Conservation (phyloP, 2,797 vertebrate species). For the Enteromius radiatus region DNA sequence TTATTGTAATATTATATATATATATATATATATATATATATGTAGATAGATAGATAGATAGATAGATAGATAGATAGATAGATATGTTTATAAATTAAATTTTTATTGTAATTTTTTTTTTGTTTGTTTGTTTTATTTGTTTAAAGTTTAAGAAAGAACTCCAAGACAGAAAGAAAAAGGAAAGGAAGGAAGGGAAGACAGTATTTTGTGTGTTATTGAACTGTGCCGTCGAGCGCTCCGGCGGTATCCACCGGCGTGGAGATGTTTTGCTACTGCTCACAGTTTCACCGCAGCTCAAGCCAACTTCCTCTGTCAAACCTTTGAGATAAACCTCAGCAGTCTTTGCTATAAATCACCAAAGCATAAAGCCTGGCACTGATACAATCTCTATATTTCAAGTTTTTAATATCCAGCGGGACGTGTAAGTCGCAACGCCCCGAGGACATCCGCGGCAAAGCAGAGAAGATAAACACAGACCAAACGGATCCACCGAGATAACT, state of each 20-base stretch:
- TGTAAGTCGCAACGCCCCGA: constrained; percentile 35
- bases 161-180: not conserved
- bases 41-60: no score
- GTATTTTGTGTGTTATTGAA: not conserved
- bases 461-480: constrained; percentile 44
- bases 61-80: no score
- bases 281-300: not conserved
- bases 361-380: constrained; percentile 35
- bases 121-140: no score
- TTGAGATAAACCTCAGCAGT: constrained; percentile 20
- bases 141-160: not conserved
- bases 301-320: constrained; percentile 36
- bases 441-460: constrained; percentile 22
- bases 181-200: not conserved
- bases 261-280: constrained; percentile 29
- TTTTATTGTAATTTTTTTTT: no score
- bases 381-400: constrained; percentile 45
- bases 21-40: no score
- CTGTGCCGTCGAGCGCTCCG: not conserved
- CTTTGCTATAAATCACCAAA: constrained; percentile 41
- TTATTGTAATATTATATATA: no score
- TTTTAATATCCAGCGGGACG: constrained; percentile 45
- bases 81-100: no score
- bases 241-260: not conserved
- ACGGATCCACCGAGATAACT: constrained; percentile 32